phyloP scores from a whole-genome alignment of 2,888 invertebrate genomes.

The Bimastos eiseni region DNA sequence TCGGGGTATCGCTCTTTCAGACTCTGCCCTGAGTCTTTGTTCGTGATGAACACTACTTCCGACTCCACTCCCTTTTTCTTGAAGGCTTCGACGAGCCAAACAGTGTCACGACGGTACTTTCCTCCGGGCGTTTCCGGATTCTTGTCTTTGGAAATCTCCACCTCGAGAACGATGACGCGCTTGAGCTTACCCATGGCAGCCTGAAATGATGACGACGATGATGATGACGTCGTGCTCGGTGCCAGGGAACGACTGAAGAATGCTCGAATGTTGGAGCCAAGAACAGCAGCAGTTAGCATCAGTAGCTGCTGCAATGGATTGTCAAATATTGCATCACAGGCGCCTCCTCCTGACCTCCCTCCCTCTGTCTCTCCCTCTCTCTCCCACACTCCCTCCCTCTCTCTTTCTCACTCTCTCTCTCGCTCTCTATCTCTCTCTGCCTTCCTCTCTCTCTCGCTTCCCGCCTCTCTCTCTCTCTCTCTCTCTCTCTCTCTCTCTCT shows the following conservation, averaged over 20 bases:
- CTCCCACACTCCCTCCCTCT: too few relatives aligned
- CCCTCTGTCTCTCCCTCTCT: too few relatives aligned
- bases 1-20: constrained; percentile 38
- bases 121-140: constrained; percentile 41
- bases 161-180: constrained; percentile 40
- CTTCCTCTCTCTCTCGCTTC: too few relatives aligned
- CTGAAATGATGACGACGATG: neutral
- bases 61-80: constrained; percentile 40
- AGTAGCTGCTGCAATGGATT: neutral
- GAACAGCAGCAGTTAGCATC: neutral
- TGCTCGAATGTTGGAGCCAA: neutral
- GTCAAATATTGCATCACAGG: neutral
- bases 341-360: neutral
- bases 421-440: too few relatives aligned
- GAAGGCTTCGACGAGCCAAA: constrained; percentile 42
- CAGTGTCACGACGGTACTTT: constrained; percentile 41
- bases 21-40: constrained; percentile 37
- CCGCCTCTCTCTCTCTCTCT: neutral
- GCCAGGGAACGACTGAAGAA: neutral
- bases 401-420: too few relatives aligned
- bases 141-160: constrained; percentile 41
- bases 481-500: too few relatives aligned
- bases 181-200: constrained; percentile 34
- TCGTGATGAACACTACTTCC: constrained; percentile 38
- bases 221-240: neutral